These are phyloP conservation scores for Cryptus armator DNA, from an alignment of 2,888 invertebrate species.

Conservation along the genomic window DNA sequence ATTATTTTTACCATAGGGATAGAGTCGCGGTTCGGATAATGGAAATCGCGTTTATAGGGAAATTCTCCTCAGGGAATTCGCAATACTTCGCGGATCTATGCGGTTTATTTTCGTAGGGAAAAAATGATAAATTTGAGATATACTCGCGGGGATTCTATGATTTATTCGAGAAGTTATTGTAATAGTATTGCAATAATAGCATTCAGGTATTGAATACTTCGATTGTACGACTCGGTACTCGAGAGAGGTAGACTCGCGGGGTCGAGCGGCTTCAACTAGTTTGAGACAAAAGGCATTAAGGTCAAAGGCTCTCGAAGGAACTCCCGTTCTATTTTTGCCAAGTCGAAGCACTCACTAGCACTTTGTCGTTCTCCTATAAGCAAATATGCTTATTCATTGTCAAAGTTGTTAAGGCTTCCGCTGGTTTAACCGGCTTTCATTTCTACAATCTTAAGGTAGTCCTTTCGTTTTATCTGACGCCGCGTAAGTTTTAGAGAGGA, in stretches of 20 bases:
- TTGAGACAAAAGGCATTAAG: conserved; percentile 51
- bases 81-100: no score
- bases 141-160: no score
- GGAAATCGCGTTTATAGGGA: no score
- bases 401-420: background rate
- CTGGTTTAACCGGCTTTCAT: background rate
- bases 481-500: no score
- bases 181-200: background rate
- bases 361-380: background rate
- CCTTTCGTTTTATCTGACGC: no score
- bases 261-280: conserved; percentile 18
- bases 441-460: background rate
- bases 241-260: conserved; percentile 1
- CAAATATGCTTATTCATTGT: background rate
- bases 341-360: background rate
- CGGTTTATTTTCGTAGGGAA: no score
- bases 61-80: no score
- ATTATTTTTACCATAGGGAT: background rate
- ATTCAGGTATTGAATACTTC: background rate
- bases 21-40: no score
- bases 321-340: conserved; percentile 47
- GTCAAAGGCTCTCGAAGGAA: conserved; percentile 53
- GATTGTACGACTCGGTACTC: background rate
- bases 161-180: no score
- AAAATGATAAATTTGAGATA: no score